A percentile compares a stretch with the other conserved stretches of the same genome.
phyloP scores from a whole-genome alignment of 1,140 invertebrate species.

The Oncopodura yosiiana region DNA sequence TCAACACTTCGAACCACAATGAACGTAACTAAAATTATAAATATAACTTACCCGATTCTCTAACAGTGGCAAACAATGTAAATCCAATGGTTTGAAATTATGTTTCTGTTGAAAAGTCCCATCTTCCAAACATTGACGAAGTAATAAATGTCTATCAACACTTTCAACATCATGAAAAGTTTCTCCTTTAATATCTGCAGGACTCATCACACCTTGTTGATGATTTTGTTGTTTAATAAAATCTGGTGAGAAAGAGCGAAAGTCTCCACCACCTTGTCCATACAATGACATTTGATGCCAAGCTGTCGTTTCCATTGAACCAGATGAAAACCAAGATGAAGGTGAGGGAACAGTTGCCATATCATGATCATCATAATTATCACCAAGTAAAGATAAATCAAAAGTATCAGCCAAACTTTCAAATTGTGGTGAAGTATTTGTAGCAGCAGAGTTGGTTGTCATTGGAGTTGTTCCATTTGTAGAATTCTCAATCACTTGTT shows the following conservation, averaged over 20 bases:
- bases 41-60: conserved; percentile 2
- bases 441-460: not conserved
- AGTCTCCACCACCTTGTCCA: conserved; percentile 47
- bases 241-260: conserved; percentile 46
- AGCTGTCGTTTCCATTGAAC: conserved; percentile 9
- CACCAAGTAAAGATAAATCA: conserved; percentile 57
- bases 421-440: not conserved
- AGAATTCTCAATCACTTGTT: not conserved
- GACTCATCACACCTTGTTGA: conserved; percentile 13
- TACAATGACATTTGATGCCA: conserved; percentile 32
- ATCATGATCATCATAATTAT: conserved; percentile 26
- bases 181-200: conserved; percentile 29
- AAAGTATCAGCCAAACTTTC: conserved; percentile 48
- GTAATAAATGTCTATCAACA: conserved; percentile 49
- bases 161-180: conserved; percentile 37
- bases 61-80: conserved; percentile 37
- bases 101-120: conserved; percentile 71
- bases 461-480: not conserved
- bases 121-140: conserved; percentile 69
- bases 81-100: conserved; percentile 63
- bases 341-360: conserved; percentile 33
- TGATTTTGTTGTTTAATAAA: conserved; percentile 30
- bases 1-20: not conserved
- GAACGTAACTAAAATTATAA: not conserved
- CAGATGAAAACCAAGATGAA: conserved; percentile 9